Percentiles rank a stretch among this genome's conserved stretches.
Conservation (phyloP, 2,113 vertebrate genomes). For the Eolophus roseicapilla region DNA sequence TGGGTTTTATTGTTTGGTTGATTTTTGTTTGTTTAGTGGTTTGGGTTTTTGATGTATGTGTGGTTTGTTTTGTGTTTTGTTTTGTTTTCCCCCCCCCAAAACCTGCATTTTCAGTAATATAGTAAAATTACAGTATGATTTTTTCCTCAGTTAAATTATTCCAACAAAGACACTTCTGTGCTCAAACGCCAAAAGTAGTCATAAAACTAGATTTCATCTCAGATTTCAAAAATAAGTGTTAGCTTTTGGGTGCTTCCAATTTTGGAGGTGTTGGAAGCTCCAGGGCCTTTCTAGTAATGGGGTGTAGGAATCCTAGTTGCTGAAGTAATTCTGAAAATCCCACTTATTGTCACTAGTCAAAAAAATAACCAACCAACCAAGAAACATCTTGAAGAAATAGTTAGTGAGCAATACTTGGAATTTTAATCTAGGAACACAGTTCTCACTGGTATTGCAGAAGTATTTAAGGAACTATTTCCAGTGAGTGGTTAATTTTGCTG, state of each 20-base stretch:
- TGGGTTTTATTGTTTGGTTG: background rate
- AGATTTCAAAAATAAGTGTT: background rate
- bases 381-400: background rate
- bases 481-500: background rate
- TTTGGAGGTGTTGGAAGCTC: background rate
- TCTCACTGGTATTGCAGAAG: background rate
- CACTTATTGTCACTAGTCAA: background rate
- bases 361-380: rapidly evolving
- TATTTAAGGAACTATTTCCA: conserved; percentile 7
- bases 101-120: background rate
- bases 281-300: background rate
- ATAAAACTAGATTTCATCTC: background rate
- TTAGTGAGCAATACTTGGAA: background rate
- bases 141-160: background rate
- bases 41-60: background rate
- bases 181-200: background rate
- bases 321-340: background rate
- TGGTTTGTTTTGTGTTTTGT: background rate
- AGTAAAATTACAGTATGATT: background rate
- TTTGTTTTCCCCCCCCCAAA: background rate
- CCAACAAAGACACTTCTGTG: background rate
- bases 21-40: background rate
- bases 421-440: background rate
- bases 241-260: background rate
- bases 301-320: background rate